A percentile compares a stretch with the other conserved stretches of the same genome.
These are phyloP conservation scores for Dysidea cf. avara DNA, from an alignment of 37 sponge, comb jelly and placozoan genomes.

Conservation along the genomic window DNA sequence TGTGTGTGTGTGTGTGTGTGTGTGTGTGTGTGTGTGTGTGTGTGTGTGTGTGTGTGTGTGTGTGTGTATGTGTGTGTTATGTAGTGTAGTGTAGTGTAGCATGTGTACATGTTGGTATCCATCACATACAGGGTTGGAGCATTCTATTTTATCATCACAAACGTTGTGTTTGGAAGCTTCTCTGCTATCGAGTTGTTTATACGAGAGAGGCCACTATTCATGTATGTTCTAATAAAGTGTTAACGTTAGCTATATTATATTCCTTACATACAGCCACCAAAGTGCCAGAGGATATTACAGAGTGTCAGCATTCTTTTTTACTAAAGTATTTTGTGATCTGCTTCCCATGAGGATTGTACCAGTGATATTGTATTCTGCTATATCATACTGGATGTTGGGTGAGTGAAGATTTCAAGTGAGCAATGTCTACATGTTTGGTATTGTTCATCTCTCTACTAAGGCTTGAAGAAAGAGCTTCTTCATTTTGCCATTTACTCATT, in stretches of 20 bases:
- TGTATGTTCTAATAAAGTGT: constrained; percentile 45
- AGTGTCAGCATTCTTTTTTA: constrained; percentile 73
- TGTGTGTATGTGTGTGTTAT: too few relatives aligned
- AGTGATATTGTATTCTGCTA: constrained; percentile 33
- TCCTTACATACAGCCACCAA: constrained; percentile 56
- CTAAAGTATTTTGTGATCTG: constrained; percentile 63
- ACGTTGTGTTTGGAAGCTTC: constrained; percentile 54
- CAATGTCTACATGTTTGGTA: neutral
- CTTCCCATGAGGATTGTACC: constrained; percentile 71
- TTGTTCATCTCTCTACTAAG: neutral
- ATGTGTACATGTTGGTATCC: neutral
- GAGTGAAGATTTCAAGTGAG: constrained; percentile 14
- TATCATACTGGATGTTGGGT: constrained; percentile 82
- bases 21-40: constrained; percentile 15
- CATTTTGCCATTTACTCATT: constrained; percentile 70
- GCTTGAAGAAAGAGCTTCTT: constrained; percentile 35
- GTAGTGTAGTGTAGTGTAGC: neutral
- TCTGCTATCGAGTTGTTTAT: constrained; percentile 62
- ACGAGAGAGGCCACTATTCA: constrained; percentile 41
- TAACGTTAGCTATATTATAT: too few relatives aligned
- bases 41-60: neutral
- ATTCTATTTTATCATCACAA: neutral
- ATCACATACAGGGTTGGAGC: neutral
- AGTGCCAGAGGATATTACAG: constrained; percentile 79
- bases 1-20: constrained; percentile 12